Percentiles rank a stretch among this genome's conserved stretches.
These are phyloP conservation scores for Parasteatoda lunata DNA, from an alignment of 2,888 invertebrate species.

Conservation along the genomic window DNA sequence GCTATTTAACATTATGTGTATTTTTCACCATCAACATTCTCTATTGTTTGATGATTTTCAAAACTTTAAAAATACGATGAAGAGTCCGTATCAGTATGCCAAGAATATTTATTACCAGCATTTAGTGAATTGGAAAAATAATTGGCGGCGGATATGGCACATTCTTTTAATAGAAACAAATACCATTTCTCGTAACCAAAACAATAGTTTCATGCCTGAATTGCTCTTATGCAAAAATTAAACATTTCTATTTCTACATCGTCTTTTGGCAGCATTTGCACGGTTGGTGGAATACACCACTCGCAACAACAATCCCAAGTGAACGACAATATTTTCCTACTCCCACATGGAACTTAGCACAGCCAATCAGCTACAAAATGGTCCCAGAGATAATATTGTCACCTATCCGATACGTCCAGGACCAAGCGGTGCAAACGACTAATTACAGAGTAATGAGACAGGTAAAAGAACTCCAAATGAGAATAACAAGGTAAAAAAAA, in stretches of 20 bases:
- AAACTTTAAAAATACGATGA: no score
- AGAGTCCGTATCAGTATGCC: not conserved
- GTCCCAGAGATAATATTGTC: slow-evolving; percentile 11
- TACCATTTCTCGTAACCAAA: not conserved
- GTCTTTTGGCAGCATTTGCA: slow-evolving; percentile 15
- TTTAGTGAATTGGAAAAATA: not conserved
- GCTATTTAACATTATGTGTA: no score
- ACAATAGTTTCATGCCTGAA: slow-evolving; percentile 44
- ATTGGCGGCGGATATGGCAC: not conserved
- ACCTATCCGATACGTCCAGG: not conserved
- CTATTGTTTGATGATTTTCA: no score
- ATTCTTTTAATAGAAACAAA: not conserved
- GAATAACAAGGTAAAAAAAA: not conserved
- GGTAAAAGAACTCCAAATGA: slow-evolving; percentile 28
- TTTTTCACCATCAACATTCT: no score
- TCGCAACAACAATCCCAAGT: slow-evolving; percentile 21
- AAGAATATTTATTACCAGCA: not conserved
- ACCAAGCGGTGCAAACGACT: slow-evolving; percentile 19
- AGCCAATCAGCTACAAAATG: slow-evolving; percentile 10
- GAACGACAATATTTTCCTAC: slow-evolving; percentile 31
- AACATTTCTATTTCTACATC: slow-evolving; percentile 17
- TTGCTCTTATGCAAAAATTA: slow-evolving; percentile 29
- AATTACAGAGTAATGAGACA: slow-evolving; percentile 57
- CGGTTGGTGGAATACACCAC: slow-evolving; percentile 6
- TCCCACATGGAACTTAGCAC: slow-evolving; percentile 34